These are phyloP conservation scores for Formica exsecta DNA, from an alignment of 1,140 invertebrate genomes.

Conservation along the genomic window DNA sequence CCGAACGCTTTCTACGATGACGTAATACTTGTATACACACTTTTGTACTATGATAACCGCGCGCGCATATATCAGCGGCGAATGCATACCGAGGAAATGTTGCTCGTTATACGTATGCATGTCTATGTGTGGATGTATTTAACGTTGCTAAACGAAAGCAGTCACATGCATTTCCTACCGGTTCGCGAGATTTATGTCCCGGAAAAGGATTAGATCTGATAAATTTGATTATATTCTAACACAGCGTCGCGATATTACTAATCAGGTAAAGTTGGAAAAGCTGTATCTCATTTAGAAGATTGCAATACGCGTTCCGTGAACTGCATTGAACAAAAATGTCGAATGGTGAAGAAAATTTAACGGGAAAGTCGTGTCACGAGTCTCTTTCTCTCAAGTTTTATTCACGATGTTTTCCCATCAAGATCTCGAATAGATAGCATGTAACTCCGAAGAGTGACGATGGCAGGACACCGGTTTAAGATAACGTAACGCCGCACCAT, in stretches of 20 bases:
- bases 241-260: not conserved
- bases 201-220: conserved; percentile 57
- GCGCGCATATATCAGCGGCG: conserved; percentile 16
- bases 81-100: not conserved
- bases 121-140: not conserved
- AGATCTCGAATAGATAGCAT: not conserved
- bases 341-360: conserved; percentile 54
- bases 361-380: not conserved
- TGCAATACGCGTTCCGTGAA: conserved; percentile 49
- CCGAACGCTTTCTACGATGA: conserved; percentile 58
- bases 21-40: conserved; percentile 39
- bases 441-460: not conserved
- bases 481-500: conserved; percentile 53
- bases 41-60: conserved; percentile 58
- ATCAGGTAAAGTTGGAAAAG: conserved; percentile 18
- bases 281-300: conserved; percentile 42
- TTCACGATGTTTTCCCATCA: not conserved
- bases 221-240: conserved; percentile 19
- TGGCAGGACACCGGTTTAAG: conserved; percentile 35
- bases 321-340: conserved; percentile 21
- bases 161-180: conserved; percentile 28
- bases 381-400: conserved; percentile 23
- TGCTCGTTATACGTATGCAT: conserved; percentile 32
- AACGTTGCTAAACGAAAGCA: conserved; percentile 18
- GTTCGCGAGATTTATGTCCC: conserved; percentile 38